Base-by-base conservation (phyloP, 2,113 vertebrate genomes). In the Morone chrysops region DNA sequence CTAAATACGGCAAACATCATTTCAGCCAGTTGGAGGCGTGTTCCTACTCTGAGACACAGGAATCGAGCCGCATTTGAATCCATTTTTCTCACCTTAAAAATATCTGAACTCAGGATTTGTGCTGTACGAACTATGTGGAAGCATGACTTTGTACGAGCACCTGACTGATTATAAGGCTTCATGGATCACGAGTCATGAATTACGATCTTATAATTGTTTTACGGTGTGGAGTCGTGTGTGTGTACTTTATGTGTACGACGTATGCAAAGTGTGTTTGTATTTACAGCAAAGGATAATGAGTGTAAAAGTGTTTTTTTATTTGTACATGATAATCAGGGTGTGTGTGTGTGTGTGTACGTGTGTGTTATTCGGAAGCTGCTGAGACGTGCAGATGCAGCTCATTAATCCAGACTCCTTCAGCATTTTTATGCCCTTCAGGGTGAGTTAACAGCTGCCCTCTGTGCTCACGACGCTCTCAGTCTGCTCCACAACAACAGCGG, bases 351-450 rank as follows among this genome's bases (percentile, higher is more conserved):
- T 71, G 22, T 47, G 63, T 47, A 72, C 54, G 78, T 56, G 66
- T 73, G 9, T 73, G 57, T 62, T 80, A 14, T 59, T 47, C 51
- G 81, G 31, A 3, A 47, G 74, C 63, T 72, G 91, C 92, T 85
- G 82, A 83, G 89, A 88, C 68, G 65, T 81, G 92, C 90, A 87
- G 81, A 92, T 66, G 88, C 81, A 81, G 81, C 85, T 92, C 85
- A 84, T 89, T 89, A 90, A 90, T 92, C 81, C 74, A 53, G 70
- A 86, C 80, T 90, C 86, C 83, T 88, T 94, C 91, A 92, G 90
- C 93, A 82, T 80, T 89, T 92, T 85, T 88, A 72, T 90, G 87
- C 78, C 92, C 92, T 94, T 93, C 76, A 83, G 89, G 85, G 74
- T 57, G 77, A 92, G 91, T 87, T 78, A 92, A 86, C 93, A 92